phyloP scores from a whole-genome alignment of 2,797 vertebrate genomes.

The Bufotes viridis region DNA sequence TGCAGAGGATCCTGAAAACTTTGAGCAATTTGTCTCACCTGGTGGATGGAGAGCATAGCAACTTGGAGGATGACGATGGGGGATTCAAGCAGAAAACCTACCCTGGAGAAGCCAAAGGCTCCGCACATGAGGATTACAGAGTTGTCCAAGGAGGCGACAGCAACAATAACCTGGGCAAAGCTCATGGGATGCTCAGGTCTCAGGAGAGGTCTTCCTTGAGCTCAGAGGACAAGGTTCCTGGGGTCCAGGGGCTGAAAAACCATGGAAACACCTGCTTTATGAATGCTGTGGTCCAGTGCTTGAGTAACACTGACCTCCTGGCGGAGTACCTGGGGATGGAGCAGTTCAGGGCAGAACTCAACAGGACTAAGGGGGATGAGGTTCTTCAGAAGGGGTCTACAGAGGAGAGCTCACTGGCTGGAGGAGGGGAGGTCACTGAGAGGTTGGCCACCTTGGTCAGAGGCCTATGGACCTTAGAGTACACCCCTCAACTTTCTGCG shows the following conservation, averaged over 20 bases:
- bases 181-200: constrained; percentile 42
- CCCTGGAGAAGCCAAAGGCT: constrained; percentile 31
- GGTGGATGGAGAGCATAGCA: constrained; percentile 70
- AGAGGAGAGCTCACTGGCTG: constrained; percentile 38
- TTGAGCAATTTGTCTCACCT: constrained; percentile 82
- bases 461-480: constrained; percentile 89
- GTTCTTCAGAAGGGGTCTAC: constrained; percentile 64
- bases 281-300: constrained; percentile 95
- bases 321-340: constrained; percentile 89
- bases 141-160: constrained; percentile 58
- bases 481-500: constrained; percentile 89
- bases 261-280: constrained; percentile 98
- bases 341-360: constrained; percentile 71
- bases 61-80: constrained; percentile 78
- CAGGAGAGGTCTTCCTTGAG: constrained; percentile 68
- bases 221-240: constrained; percentile 80
- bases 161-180: constrained; percentile 48
- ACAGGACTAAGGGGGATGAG: constrained; percentile 52
- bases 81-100: constrained; percentile 71
- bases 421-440: constrained; percentile 84
- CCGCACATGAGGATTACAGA: constrained; percentile 27
- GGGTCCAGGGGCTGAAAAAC: constrained; percentile 90
- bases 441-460: constrained; percentile 87
- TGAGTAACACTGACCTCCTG: constrained; percentile 94
- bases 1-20: constrained; percentile 64